Base-by-base conservation (phyloP, 1,140 invertebrate species). In the Lordiphosa mommai region DNA sequence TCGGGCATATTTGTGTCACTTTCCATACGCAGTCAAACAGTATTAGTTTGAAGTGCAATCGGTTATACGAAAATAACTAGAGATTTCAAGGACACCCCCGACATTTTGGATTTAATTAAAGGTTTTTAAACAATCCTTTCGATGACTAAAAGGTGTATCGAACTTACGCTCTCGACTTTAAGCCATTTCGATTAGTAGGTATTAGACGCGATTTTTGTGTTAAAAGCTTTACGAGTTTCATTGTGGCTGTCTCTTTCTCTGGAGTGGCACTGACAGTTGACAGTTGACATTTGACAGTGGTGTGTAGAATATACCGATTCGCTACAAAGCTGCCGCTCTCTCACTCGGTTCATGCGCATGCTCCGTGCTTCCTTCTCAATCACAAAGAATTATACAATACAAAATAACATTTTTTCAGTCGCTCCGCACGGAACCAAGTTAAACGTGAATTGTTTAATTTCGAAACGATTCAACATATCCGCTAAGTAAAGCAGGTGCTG, bases 301-400 rank as follows among this genome's bases (percentile, higher is more conserved):
- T 33, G 32, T 48, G 16, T 9, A 36, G 20, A 20, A 20, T 43
- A 7, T 27, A 27, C 23, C 6, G 23, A 36, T 20, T 12, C 16
- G 32, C 46, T 36, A 9, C 14, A 8, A 4, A 48, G 7, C 32
- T 30, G 32, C 8, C 16, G 20, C 4, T 44, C 32, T 57, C 29
- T 41, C 6, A 33, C 1, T 41, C 36, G 4, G 40, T 10, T 43
- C 40, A 27, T 37, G 65, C 72, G 71, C 72, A 74, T 73, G 72
- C 14, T 16, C 48, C 1, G 12, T 38, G 4, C 10, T 41, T 30
- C 12, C 29, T 34, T 46, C 41, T 23, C 37, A 51, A 33, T 50
- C 33, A 29, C 6, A 33, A 29, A 13, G 34, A 73, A 76, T 76
- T 76, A 76, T 76, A 76, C 72, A 76, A 76, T 76, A 76, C 66